Evolutionary conservation across 1,140 invertebrate species (phyloP), one percentile per base, ranked within the genome.

Genomic region (Atta cephalotes): DNA sequence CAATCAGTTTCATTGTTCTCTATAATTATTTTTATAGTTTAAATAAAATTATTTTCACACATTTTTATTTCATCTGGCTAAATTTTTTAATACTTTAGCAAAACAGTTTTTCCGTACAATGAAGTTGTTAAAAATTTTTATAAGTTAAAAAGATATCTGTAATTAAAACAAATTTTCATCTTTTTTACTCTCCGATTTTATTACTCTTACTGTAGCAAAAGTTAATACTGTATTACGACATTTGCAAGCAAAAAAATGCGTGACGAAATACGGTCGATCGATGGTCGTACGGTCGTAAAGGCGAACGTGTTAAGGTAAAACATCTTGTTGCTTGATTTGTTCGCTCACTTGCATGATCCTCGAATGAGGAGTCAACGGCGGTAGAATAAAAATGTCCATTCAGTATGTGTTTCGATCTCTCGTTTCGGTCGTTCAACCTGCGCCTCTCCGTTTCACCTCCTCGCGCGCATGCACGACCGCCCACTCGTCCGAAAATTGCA

Each of bases 401-500:
- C 70, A 31, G 65, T 60, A 68, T 45, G 62, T 49, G 58, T 56
- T 66, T 85, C 72, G 71, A 77, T 85, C 63, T 78, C 72, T 51
- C 58, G 72, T 77, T 76, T 39, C 71, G 79, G 89, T 90, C 89
- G 60, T 90, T 87, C 89, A 90, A 89, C 88, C 49, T 84, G 80
- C 70, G 74, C 18, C 58, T 84, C 53, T 84, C 45, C 45, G 35
- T 71, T 71, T 72, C 66, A 66, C 53, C 53, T 66, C 68, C 58
- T 81, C 88, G 88, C 58, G 72, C n/a, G 53, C 81, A 39, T 39
- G 35, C 35, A 18, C 82, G n/a, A 51, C 66, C 89, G 89, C 89
- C 89, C 86, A 90, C 89, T 78, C 89, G 51, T 39, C 89, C 89
- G 76, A 90, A 81, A 90, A 90, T 90, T 90, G 80, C 89, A 89